Percentiles rank a stretch among this genome's conserved stretches.
phyloP scores from a whole-genome alignment of 1,140 invertebrate species.

The Ostrea denselamellosa region DNA sequence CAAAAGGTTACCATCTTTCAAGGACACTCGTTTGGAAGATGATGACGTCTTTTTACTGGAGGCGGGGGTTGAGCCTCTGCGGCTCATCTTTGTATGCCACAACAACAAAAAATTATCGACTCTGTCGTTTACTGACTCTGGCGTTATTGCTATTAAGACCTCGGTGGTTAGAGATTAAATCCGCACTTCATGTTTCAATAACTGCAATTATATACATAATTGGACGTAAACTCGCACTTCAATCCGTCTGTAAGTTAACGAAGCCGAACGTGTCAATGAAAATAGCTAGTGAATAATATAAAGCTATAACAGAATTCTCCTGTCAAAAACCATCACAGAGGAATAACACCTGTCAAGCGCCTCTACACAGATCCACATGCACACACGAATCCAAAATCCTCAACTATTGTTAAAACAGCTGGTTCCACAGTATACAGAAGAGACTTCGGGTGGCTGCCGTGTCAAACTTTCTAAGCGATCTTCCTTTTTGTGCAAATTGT shows the following conservation, averaged over 20 bases:
- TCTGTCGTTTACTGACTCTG: neutral
- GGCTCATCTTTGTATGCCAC: conserved; percentile 44
- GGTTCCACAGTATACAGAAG: neutral
- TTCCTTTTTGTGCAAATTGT: neutral
- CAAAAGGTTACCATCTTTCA: conserved; percentile 58
- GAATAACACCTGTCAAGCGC: neutral
- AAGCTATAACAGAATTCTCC: neutral
- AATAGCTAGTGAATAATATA: neutral
- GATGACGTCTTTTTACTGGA: conserved; percentile 18
- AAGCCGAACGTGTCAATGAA: conserved; percentile 1
- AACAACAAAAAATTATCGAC: conserved; percentile 18
- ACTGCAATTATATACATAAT: conserved; percentile 6
- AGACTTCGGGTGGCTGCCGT: neutral
- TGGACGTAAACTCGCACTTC: conserved; percentile 26
- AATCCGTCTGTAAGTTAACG: conserved; percentile 9
- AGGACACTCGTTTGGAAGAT: conserved; percentile 57
- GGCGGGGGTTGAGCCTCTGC: conserved; percentile 51
- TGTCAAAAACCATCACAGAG: neutral
- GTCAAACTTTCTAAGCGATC: neutral
- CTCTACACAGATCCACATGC: neutral
- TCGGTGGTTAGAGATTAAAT: neutral
- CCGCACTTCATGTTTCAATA: conserved; percentile 32
- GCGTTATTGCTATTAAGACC: neutral
- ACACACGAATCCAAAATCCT: neutral
- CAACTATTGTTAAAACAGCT: neutral